Evolutionary conservation across 2,113 vertebrate species (phyloP).

Genomic region (Chionis minor): DNA sequence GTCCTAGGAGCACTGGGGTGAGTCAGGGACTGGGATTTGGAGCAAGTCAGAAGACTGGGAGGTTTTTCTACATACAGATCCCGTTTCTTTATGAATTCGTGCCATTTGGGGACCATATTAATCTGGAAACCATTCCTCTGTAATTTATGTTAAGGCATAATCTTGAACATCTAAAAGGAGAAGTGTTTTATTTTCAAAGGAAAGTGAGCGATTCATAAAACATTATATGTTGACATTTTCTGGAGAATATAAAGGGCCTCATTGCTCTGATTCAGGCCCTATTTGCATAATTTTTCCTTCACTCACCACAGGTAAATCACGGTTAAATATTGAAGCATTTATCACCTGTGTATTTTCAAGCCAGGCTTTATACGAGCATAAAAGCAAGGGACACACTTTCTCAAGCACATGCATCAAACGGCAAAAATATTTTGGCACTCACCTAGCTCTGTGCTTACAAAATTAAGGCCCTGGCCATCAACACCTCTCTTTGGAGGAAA

Average conservation of each 20-base stretch:
- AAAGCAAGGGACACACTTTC: background rate
- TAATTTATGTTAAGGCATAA: slow-evolving; percentile 44
- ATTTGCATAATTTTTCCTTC: slow-evolving; percentile 73
- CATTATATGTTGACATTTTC: slow-evolving; percentile 53
- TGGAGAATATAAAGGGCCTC: slow-evolving; percentile 58
- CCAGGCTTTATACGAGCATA: slow-evolving; percentile 30
- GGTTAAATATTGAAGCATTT: slow-evolving; percentile 73
- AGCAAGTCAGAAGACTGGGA: background rate
- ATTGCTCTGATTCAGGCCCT: slow-evolving; percentile 51
- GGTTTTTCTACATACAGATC: background rate
- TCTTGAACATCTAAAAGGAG: slow-evolving; percentile 19
- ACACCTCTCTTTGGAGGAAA: background rate
- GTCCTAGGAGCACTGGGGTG: background rate
- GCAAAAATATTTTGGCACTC: background rate
- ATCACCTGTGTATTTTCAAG: slow-evolving; percentile 64
- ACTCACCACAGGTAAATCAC: slow-evolving; percentile 70
- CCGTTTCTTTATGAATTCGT: background rate
- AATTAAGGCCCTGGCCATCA: background rate
- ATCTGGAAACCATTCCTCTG: background rate
- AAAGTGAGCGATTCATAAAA: slow-evolving; percentile 62
- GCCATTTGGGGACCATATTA: background rate
- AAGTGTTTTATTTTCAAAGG: slow-evolving; percentile 59
- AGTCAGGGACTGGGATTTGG: background rate
- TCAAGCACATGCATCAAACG: background rate
- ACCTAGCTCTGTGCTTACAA: background rate